Evolutionary conservation across 2,113 vertebrate genomes (phyloP), one percentile per base, ranked within the genome.

Genomic region (Scopus umbretta): DNA sequence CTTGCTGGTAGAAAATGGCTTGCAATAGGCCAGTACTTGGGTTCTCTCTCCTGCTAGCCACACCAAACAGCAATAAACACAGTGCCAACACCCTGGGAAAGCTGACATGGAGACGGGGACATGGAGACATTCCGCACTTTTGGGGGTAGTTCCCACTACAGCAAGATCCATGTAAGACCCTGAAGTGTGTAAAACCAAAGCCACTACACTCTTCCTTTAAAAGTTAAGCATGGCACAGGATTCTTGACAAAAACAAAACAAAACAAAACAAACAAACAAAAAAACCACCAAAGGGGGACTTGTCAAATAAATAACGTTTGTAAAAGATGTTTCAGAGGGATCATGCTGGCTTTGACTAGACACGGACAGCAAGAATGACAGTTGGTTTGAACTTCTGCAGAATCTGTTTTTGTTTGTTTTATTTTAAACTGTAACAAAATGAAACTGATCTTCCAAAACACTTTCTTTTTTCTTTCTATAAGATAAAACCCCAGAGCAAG

Each of bases 361-460:
- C 96, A 92, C 0, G 7, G 94, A 58, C 70, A 92, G n/a, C 29
- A 40, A 86, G 80, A 88, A 89, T 29, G 42, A 80, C 76, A 88
- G 87, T 49, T 21, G 55, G 86, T 53, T 45, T 76, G 32, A 66
- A 82, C 36, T 91, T 82, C 88, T 92, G 70, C 86, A 96, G 86
- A 92, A 83, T 66, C 56, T 90, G 45, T 14, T 26, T 94, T 80
- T 96, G 76, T 95, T 87, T 97, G 85, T 56, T 90, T 97, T 92
- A 34, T 95, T 97, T 98, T 55, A 91, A 78, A 86, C 53, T 34
- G 47, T 53, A 94, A 80, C 73, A 80, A 91, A 70, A 91, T 49
- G 89, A 97, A 96, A 90, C 53, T 90, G 75, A 86, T 95, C 75
- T 86, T 86, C 75, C 47, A 73, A 97, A 97, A 82, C 90, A 58